Evolutionary conservation across 1,140 invertebrate genomes (phyloP), one percentile per base, ranked within the genome.

Genomic region (Gonioctena quinquepunctata): DNA sequence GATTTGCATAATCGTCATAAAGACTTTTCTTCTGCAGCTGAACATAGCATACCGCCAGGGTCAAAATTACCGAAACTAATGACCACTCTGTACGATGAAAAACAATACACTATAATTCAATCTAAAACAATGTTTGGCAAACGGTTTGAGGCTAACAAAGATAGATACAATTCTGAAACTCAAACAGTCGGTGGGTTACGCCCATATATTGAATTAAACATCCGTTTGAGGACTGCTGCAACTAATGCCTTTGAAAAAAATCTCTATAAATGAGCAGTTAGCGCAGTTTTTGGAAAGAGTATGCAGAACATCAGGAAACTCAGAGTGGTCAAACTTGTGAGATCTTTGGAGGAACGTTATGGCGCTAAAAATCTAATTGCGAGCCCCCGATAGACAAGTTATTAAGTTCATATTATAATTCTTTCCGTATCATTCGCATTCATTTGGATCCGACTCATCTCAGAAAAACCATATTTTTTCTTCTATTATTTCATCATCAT

Each of bases 21-120:
- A 64, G 84, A 84, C 69, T 73, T 84, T 28, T 82, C 84, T n/a
- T 77, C 86, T 18, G 77, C 75, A 52, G 78, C 84, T 21, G 78
- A 84, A 68, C 74, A 76, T 63, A 27, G 22, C 21, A 64, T 50
- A 27, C 76, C 74, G 42, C 63, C 70, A 8, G 27, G 60, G 63
- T 72, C 26, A 71, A 73, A 81, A 77, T 18, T 33, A 48, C 48
- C 59, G 85, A 85, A 85, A 80, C 74, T 84, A 67, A 66, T 85
- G 42, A 66, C 79, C 19, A 83, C 79, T 26, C 52, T 75, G 5
- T 52, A 69, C 33, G 48, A 71, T 23, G 80, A 78, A 74, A 48
- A 76, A 49, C 76, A 65, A n/a, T 65, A 65, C 27, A 27, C 52
- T 27, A 52, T 65, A 22, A 42, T 52, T 26, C 13, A 65, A 65